A percentile compares a stretch with the other conserved stretches of the same genome.
phyloP scores from a whole-genome alignment of 2,797 vertebrate genomes.

The Salarias fasciatus region DNA sequence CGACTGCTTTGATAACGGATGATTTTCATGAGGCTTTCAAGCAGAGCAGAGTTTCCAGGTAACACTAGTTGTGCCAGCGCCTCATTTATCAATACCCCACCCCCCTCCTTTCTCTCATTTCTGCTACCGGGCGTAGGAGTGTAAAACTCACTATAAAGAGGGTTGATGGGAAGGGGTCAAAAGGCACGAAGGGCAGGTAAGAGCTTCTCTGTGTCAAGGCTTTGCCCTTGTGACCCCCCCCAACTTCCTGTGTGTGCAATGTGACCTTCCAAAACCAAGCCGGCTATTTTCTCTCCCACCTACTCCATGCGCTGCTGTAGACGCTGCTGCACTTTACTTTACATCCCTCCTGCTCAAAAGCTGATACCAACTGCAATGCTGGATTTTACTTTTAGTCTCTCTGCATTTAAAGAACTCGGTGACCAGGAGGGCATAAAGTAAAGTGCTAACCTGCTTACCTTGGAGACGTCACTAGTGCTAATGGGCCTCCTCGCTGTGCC shows the following conservation, averaged over 20 bases:
- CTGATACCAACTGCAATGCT: not conserved
- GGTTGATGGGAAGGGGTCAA: conserved; percentile 90
- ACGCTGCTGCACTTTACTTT: conserved; percentile 70
- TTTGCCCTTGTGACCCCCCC: conserved; percentile 62
- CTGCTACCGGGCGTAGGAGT: conserved; percentile 87
- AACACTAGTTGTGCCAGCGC: conserved; percentile 29
- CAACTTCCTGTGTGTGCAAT: no score
- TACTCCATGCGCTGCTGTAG: conserved; percentile 19
- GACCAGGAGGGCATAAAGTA: conserved; percentile 58
- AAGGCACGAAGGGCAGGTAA: conserved; percentile 87
- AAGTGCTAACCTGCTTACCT: conserved; percentile 57
- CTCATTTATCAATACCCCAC: conserved; percentile 65
- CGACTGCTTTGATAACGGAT: conserved; percentile 26
- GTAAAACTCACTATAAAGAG: conserved; percentile 92
- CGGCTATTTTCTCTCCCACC: conserved; percentile 43
- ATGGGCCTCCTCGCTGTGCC: conserved; percentile 24
- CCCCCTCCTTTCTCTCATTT: conserved; percentile 79
- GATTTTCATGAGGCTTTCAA: conserved; percentile 36
- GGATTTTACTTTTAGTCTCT: conserved; percentile 2
- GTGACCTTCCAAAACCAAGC: conserved; percentile 19
- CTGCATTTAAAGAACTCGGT: conserved; percentile 8
- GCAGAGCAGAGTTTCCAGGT: conserved; percentile 33
- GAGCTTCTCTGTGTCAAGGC: conserved; percentile 77
- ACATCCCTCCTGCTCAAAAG: conserved; percentile 31
- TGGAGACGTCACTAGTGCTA: conserved; percentile 14